These are phyloP conservation scores for Protonemura montana DNA, from an alignment of 2,888 invertebrate species.

Conservation along the genomic window DNA sequence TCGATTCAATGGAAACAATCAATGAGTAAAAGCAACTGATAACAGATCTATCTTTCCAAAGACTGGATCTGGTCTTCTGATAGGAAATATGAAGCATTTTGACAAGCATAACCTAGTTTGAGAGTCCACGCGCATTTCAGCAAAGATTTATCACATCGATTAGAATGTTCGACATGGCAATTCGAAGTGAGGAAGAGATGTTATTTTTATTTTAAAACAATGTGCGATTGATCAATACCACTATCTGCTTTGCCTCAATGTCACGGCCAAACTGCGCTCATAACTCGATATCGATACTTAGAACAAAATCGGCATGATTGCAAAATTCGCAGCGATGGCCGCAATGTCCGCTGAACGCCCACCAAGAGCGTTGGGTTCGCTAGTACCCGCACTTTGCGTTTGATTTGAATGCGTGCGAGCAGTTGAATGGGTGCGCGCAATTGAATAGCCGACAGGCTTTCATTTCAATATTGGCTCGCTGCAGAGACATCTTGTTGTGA, in stretches of 20 bases:
- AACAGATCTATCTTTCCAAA: background rate
- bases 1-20: background rate
- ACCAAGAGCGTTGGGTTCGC: background rate
- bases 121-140: background rate
- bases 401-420: background rate
- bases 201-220: background rate
- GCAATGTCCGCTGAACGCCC: background rate
- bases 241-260: background rate
- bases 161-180: background rate
- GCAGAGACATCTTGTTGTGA: background rate
- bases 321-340: no score
- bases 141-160: background rate
- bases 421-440: background rate
- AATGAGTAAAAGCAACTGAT: background rate
- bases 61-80: background rate
- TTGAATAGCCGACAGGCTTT: background rate
- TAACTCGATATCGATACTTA: background rate
- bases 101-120: background rate
- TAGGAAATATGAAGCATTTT: background rate
- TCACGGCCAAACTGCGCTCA: background rate
- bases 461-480: background rate
- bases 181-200: background rate
- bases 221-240: background rate
- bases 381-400: background rate
- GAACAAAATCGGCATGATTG: no score